Conservation (phyloP, 2,888 invertebrate genomes). For the Prosopocoilus inquinatus region DNA sequence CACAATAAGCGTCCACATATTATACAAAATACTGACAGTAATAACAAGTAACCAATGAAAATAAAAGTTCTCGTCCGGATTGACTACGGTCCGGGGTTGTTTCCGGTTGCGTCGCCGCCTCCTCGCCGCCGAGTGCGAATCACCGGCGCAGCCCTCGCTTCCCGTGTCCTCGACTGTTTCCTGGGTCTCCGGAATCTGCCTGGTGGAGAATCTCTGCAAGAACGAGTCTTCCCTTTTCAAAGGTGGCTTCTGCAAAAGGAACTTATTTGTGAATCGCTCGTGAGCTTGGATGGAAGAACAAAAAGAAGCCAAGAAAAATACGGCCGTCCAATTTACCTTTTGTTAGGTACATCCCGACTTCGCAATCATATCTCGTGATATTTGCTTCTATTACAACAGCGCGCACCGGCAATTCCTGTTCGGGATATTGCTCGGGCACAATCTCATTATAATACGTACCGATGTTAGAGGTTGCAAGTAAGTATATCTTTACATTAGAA, state of each 20-base stretch:
- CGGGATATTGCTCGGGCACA: no score
- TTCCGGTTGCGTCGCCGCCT: slow-evolving; percentile 67
- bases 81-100: slow-evolving; percentile 80
- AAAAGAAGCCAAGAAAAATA: no score
- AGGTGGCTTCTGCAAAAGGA: slow-evolving; percentile 65
- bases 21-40: slow-evolving; percentile 88
- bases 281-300: no score
- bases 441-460: no score
- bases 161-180: slow-evolving; percentile 72
- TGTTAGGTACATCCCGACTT: no score
- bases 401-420: no score
- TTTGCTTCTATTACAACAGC: no score
- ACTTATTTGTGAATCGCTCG: not conserved
- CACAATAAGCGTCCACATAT: slow-evolving; percentile 93
- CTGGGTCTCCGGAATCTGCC: slow-evolving; percentile 86
- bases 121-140: slow-evolving; percentile 47
- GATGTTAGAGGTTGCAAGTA: no score
- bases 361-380: no score
- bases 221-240: slow-evolving; percentile 91
- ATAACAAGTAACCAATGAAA: slow-evolving; percentile 93
- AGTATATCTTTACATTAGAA: no score
- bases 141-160: slow-evolving; percentile 50
- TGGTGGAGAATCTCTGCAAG: slow-evolving; percentile 88
- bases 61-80: slow-evolving; percentile 94
- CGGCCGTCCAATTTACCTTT: no score